phyloP scores from a whole-genome alignment of 1,140 invertebrate genomes.

The Ips nitidus region DNA sequence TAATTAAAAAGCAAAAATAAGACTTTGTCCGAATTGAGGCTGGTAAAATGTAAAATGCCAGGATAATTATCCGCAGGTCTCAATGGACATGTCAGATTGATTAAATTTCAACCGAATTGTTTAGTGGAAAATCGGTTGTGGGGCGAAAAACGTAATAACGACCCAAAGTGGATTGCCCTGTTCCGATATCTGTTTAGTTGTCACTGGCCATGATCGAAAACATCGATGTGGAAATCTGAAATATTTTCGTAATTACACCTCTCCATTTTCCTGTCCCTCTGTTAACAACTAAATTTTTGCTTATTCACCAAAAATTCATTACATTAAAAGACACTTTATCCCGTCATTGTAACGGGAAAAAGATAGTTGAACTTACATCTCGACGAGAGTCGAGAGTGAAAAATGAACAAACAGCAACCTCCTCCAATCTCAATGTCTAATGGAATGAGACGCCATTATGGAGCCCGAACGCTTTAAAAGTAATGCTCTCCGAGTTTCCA shows the following conservation, averaged over 20 bases:
- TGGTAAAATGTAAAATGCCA: too few species aligned
- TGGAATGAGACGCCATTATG: slow-evolving; percentile 11
- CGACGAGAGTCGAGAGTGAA: neutral
- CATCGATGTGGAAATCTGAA: neutral
- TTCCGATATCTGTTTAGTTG: slow-evolving; percentile 6
- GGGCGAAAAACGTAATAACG: slow-evolving; percentile 1
- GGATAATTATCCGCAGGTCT: neutral
- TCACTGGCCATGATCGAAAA: slow-evolving; percentile 6
- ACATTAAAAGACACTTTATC: slow-evolving; percentile 5
- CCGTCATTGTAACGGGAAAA: neutral
- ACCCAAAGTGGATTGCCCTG: slow-evolving; percentile 3
- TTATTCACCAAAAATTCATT: slow-evolving; percentile 6
- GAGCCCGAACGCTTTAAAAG: neutral
- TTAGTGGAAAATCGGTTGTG: neutral
- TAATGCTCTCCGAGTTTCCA: slow-evolving; percentile 9
- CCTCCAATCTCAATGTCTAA: slow-evolving; percentile 10
- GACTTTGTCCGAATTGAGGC: too few species aligned
- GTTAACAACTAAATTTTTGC: neutral
- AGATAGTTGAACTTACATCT: slow-evolving; percentile 7
- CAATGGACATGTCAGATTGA: neutral
- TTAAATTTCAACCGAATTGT: slow-evolving; percentile 2
- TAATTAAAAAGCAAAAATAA: too few species aligned
- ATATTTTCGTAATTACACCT: slow-evolving; percentile 1
- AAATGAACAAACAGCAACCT: slow-evolving; percentile 4
- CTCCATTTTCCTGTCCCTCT: neutral